A percentile compares a stretch with the other conserved stretches of the same genome.
Conservation (phyloP, 2,797 vertebrate genomes). For the Tokudaia tokunoshimensis region DNA sequence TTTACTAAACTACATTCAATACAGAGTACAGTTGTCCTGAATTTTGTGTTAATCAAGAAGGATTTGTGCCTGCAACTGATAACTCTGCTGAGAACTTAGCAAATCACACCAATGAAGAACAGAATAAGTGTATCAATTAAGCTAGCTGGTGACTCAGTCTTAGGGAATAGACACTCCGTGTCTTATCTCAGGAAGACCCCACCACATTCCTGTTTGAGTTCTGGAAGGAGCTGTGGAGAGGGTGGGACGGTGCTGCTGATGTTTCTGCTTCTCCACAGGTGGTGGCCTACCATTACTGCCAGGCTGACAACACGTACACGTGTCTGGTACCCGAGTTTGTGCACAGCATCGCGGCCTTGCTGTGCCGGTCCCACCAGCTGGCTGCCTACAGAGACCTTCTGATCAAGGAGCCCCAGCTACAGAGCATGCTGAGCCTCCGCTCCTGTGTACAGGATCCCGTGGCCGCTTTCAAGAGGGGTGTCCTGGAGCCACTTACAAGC, state of each 20-base stretch:
- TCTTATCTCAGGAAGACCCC: background rate
- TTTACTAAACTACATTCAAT: background rate
- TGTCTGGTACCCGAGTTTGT: conserved; percentile 98
- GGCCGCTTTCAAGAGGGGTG: conserved; percentile 94
- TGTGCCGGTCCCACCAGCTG: conserved; percentile 95
- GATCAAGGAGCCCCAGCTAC: conserved; percentile 94
- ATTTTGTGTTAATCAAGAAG: conserved; percentile 11
- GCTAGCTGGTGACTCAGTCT: background rate
- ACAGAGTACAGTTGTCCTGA: background rate
- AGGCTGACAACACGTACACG: conserved; percentile 98
- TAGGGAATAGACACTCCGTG: background rate
- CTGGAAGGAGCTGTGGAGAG: background rate
- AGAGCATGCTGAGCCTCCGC: conserved; percentile 97
- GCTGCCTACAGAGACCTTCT: conserved; percentile 95
- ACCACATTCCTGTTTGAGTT: rapidly evolving
- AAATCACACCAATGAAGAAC: background rate
- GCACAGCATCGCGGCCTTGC: conserved; percentile 96
- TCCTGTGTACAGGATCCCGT: conserved; percentile 98
- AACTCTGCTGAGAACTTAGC: background rate
- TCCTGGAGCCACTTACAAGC: conserved; percentile 94
- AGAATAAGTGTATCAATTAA: background rate
- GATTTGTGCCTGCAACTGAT: conserved; percentile 10
- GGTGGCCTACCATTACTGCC: conserved; percentile 99
- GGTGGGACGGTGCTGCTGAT: background rate
- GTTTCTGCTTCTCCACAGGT: conserved; percentile 90